Evolutionary conservation across 2,113 vertebrate species (phyloP).

Genomic region (Rhinopomastus cyanomelas): DNA sequence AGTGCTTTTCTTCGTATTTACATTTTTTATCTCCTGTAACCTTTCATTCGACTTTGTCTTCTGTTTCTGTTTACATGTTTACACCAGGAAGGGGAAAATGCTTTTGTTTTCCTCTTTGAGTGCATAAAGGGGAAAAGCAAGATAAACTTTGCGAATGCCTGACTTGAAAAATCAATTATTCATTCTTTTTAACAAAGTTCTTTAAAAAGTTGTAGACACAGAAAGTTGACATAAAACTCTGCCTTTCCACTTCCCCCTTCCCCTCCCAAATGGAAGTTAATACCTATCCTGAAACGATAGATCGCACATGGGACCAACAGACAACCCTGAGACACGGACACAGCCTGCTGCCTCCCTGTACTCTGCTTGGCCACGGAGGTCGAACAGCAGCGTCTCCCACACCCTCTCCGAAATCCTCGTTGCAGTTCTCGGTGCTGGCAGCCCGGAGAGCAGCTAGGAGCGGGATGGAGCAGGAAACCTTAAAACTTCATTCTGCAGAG

Average conservation of each 20-base stretch:
- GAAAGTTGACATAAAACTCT: neutral
- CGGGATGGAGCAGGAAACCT: conserved; percentile 69
- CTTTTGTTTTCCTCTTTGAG: neutral
- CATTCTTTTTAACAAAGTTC: neutral
- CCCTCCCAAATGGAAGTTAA: neutral
- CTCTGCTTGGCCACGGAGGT: neutral
- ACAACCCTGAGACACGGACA: neutral
- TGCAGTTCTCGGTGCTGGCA: neutral
- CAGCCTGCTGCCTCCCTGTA: neutral
- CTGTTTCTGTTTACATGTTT: neutral
- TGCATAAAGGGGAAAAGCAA: neutral
- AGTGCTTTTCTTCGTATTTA: accelerated
- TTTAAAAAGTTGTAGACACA: neutral
- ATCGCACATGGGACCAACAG: neutral
- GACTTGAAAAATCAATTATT: neutral
- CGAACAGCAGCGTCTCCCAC: neutral
- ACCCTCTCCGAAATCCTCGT: neutral
- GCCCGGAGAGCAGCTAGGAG: neutral
- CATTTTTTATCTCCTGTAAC: neutral
- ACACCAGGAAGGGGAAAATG: accelerated
- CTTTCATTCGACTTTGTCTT: neutral
- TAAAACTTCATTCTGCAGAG: conserved; percentile 70
- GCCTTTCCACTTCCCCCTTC: neutral
- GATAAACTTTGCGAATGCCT: neutral
- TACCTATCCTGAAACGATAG: neutral